Conservation (phyloP, 2,113 vertebrate species). For the Microcebus jonahi region DNA sequence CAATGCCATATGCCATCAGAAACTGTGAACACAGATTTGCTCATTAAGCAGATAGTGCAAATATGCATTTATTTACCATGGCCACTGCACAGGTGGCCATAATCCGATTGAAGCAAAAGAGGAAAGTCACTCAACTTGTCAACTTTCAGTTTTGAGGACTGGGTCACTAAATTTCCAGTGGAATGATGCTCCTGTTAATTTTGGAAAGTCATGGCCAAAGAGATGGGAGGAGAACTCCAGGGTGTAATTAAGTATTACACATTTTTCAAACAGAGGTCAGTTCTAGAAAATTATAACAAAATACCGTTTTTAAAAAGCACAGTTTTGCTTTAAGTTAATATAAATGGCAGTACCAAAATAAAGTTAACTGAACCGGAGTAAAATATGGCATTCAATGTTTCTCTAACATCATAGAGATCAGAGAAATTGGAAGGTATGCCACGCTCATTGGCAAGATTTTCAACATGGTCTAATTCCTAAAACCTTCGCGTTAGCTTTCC, state of each 20-base stretch:
- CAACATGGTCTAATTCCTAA: background rate
- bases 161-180: background rate
- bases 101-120: conserved; percentile 18
- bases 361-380: conserved; percentile 53
- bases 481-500: background rate
- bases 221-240: conserved; percentile 34
- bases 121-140: background rate
- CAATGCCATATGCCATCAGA: conserved; percentile 44
- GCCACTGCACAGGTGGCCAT: conserved; percentile 20
- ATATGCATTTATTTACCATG: conserved; percentile 64
- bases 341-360: conserved; percentile 68
- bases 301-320: conserved; percentile 45
- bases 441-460: background rate
- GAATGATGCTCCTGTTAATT: conserved; percentile 45
- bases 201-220: conserved; percentile 59
- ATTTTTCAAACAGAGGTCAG: conserved; percentile 62
- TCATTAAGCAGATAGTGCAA: conserved; percentile 66
- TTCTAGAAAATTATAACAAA: conserved; percentile 72
- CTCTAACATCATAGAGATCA: conserved; percentile 47
- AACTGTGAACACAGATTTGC: conserved; percentile 61
- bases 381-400: conserved; percentile 60
- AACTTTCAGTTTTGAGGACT: conserved; percentile 2
- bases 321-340: conserved; percentile 71
- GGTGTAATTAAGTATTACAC: conserved; percentile 4
- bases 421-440: conserved; percentile 40